Conservation (phyloP, 2,797 vertebrate species). For the Emydoidea blandingii region DNA sequence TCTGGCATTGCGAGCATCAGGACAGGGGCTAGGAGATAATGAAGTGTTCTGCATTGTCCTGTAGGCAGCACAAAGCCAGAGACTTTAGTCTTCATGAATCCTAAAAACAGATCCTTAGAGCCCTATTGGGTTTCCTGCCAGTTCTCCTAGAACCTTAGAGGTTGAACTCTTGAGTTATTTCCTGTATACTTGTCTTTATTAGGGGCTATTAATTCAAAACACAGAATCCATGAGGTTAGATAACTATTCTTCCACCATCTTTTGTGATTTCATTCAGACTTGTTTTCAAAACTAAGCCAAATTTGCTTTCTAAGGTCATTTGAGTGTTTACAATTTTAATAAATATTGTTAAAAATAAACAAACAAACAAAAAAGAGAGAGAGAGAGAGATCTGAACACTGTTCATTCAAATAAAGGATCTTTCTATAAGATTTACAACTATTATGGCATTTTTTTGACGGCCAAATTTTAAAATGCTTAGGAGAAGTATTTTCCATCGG, state of each 20-base stretch:
- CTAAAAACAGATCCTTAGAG: not conserved
- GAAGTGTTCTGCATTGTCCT: not conserved
- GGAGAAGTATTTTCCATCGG: not conserved
- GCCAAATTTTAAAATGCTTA: not conserved
- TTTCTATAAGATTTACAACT: not conserved
- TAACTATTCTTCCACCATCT: not conserved
- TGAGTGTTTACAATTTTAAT: not conserved
- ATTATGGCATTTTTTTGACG: not conserved
- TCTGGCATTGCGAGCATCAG: not conserved
- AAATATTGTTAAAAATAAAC: no score
- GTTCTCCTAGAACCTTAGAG: not conserved
- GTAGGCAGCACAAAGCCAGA: not conserved
- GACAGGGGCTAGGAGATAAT: not conserved
- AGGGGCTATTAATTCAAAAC: conserved; percentile 4
- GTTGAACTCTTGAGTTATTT: not conserved
- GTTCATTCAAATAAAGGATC: not conserved
- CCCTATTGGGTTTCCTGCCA: not conserved
- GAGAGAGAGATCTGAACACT: no score
- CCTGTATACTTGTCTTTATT: not conserved
- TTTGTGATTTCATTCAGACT: not conserved
- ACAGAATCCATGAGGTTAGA: not conserved
- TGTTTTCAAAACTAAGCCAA: conserved; percentile 14
- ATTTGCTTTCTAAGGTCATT: not conserved
- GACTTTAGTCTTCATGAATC: not conserved
- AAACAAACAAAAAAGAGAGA: no score